These are phyloP conservation scores for Trogon melanurus DNA, from an alignment of 2,113 vertebrate genomes.

Conservation along the genomic window DNA sequence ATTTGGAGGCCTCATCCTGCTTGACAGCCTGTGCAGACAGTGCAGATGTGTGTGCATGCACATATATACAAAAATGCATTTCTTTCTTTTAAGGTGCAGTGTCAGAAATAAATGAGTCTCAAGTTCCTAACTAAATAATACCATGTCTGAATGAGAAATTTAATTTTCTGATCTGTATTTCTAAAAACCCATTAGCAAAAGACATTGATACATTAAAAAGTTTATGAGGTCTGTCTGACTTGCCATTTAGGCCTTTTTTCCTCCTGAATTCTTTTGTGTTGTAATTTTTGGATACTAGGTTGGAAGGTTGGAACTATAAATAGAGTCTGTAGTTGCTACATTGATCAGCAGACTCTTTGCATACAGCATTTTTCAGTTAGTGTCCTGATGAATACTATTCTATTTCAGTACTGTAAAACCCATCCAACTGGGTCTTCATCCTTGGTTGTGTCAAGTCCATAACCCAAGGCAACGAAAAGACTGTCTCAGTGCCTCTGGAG, in stretches of 20 bases:
- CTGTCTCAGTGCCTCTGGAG: neutral
- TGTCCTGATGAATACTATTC: neutral
- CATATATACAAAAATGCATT: neutral
- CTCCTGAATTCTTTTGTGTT: neutral
- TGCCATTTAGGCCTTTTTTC: neutral
- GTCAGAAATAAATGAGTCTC: constrained; percentile 4
- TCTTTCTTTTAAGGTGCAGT: neutral
- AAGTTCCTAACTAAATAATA: constrained; percentile 26
- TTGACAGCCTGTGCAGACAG: neutral
- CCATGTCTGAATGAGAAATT: constrained; percentile 18
- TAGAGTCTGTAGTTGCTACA: neutral
- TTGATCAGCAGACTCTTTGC: neutral
- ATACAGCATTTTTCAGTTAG: neutral
- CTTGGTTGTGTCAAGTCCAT: neutral
- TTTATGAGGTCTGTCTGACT: neutral
- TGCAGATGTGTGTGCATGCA: neutral
- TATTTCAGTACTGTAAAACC: neutral
- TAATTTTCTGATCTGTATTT: constrained; percentile 32
- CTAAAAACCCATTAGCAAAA: constrained; percentile 3
- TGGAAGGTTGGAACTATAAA: neutral
- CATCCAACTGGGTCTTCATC: neutral
- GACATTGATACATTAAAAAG: neutral
- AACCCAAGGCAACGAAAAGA: neutral
- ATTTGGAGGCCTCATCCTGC: neutral
- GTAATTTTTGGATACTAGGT: neutral